Conservation (phyloP, 2,797 vertebrate species). For the Chromis chromis region DNA sequence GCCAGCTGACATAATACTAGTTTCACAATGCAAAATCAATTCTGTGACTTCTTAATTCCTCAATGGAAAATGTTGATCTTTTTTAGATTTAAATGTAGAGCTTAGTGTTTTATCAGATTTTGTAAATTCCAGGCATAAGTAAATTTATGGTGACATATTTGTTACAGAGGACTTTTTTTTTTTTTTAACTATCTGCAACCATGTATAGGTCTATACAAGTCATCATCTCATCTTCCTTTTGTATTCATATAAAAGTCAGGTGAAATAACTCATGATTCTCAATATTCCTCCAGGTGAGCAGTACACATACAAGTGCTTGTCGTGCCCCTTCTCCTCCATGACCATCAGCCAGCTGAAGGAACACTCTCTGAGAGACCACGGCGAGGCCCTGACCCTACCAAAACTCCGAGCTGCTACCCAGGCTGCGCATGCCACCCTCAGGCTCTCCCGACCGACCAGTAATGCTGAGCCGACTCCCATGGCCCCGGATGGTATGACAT, state of each 20-base stretch:
- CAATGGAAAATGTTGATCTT: not conserved
- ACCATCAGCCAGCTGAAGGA: constrained; percentile 99
- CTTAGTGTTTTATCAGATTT: constrained; percentile 3
- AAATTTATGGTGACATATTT: constrained; percentile 32
- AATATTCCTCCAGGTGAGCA: constrained; percentile 89
- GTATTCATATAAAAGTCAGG: not conserved
- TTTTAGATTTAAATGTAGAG: too few species aligned
- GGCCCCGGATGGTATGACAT: constrained; percentile 88
- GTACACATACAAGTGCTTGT: constrained; percentile 96
- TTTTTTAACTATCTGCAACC: not conserved
- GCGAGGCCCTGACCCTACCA: constrained; percentile 93
- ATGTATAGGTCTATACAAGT: not conserved
- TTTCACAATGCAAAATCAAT: not conserved
- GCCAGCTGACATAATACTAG: too few species aligned
- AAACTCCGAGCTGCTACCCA: constrained; percentile 91
- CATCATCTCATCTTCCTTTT: not conserved
- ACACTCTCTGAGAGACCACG: constrained; percentile 95
- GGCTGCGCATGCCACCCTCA: constrained; percentile 88
- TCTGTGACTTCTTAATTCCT: not conserved
- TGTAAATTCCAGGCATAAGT: constrained; percentile 5
- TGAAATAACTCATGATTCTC: not conserved
- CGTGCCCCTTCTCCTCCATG: constrained; percentile 95
- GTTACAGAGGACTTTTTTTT: constrained; percentile 33
- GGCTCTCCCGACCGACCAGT: constrained; percentile 83
- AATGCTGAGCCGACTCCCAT: constrained; percentile 81